Base-by-base conservation (phyloP, 1,140 invertebrate genomes). In the Nylanderia fulva region DNA sequence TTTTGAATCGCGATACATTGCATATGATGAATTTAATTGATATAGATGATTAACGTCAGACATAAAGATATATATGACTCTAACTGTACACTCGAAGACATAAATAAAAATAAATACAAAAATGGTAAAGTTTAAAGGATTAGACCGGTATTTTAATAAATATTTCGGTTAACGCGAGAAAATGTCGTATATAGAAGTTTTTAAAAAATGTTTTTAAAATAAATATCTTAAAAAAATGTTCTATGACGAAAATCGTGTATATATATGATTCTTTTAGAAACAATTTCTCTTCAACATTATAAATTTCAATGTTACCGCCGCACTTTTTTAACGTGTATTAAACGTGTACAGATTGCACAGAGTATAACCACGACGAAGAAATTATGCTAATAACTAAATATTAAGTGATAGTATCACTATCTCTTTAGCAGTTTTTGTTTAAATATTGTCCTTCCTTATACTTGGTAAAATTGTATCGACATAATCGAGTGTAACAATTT, bases 401-500 rank as follows among this genome's bases (percentile, higher is more conserved):
- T 76, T 60, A 60, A 76, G 15, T 64, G 29, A 66, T 61, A 61
- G n/a, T 48, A 64, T 66, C 68, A 63, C 45, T 48, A 13, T 48
- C 56, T 61, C 7, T n/a, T 61, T 29, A 61, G 29, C 39, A 54
- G 72, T 75, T 77, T 76, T 29, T 39, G 58, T 76, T 63, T 63
- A 33, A 33, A 61, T 77, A 75, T 84, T 75, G 72, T 74, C 82
- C 60, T 33, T 33, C 29, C 29, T 33, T 33, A 33, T 33, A 1
- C 29, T 63, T 33, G 61, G 42, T 69, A 60, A 42, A 13, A 61
- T 42, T 63, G 33, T 64, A 24, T 56, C 24, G 52, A 21, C 27
- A 68, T 36, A 33, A 66, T 24, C 42, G 61, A 66, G 45, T 18
- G 13, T 52, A 77, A 85, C 33, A 89, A 89, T 89, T 86, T 89